Conservation (phyloP, 2,888 invertebrate species). For the Capitulum mitella region DNA sequence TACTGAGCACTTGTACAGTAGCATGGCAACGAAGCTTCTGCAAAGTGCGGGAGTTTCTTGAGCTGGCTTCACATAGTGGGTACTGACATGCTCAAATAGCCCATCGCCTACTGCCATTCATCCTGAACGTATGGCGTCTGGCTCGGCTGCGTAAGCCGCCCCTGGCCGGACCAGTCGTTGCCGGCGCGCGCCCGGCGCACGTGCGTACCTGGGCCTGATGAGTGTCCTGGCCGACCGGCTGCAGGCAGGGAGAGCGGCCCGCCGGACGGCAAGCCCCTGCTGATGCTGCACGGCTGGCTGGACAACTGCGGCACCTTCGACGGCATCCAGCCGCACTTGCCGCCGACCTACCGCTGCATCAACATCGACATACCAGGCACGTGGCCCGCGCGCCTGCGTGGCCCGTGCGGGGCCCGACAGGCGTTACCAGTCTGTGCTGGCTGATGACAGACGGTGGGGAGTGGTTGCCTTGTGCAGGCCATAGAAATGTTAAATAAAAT, state of each 20-base stretch:
- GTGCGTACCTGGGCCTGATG: too few species aligned
- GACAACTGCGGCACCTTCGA: conserved; percentile 40
- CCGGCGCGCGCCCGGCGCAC: too few species aligned
- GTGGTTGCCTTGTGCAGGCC: too few species aligned
- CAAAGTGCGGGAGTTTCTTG: too few species aligned
- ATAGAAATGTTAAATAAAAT: too few species aligned
- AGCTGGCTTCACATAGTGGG: background rate
- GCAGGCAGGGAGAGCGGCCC: conserved; percentile 22
- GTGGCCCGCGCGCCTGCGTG: background rate
- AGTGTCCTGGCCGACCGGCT: background rate
- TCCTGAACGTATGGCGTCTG: background rate
- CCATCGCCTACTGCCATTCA: background rate
- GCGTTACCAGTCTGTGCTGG: background rate
- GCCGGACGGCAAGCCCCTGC: conserved; percentile 29
- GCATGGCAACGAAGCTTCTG: too few species aligned
- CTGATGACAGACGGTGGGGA: background rate
- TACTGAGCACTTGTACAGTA: too few species aligned
- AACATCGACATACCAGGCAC: conserved; percentile 5
- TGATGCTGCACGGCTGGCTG: conserved; percentile 40
- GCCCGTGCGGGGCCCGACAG: background rate
- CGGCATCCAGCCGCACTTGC: conserved; percentile 36
- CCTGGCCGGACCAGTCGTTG: too few species aligned
- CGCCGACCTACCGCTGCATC: conserved; percentile 29
- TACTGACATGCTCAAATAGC: background rate
- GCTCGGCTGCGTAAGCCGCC: background rate